Evolutionary conservation across 2,797 vertebrate genomes (phyloP).

Genomic region (Alcedo atthis): DNA sequence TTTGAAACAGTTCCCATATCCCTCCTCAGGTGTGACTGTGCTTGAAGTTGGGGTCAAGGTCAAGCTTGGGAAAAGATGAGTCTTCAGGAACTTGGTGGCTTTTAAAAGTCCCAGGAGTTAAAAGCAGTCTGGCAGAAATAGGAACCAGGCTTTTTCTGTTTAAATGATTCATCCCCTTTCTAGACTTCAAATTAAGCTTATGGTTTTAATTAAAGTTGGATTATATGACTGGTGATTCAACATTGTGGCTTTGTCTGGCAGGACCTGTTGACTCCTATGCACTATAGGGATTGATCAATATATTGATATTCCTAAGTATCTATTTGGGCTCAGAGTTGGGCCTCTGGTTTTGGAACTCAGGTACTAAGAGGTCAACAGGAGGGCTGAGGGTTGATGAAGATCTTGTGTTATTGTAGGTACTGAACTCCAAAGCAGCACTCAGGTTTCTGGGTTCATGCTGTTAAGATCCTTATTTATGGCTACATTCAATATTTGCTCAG

Average conservation of each 20-base stretch:
- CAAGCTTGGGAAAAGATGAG: background rate
- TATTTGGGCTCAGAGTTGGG: background rate
- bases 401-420: background rate
- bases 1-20: background rate
- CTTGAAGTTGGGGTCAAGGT: background rate
- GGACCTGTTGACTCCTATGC: background rate
- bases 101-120: background rate
- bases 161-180: background rate
- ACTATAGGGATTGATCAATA: background rate
- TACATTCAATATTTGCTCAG: background rate
- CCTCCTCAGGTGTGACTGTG: background rate
- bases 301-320: background rate
- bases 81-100: background rate
- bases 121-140: background rate
- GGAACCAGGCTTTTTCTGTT: background rate
- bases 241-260: background rate
- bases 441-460: background rate
- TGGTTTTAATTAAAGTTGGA: background rate
- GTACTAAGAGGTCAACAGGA: background rate
- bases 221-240: background rate
- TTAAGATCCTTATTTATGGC: background rate
- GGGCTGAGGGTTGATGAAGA: background rate
- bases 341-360: background rate
- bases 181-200: background rate
- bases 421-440: background rate